Evolutionary conservation across 2,113 vertebrate species (phyloP).

Genomic region (Lathamus discolor): DNA sequence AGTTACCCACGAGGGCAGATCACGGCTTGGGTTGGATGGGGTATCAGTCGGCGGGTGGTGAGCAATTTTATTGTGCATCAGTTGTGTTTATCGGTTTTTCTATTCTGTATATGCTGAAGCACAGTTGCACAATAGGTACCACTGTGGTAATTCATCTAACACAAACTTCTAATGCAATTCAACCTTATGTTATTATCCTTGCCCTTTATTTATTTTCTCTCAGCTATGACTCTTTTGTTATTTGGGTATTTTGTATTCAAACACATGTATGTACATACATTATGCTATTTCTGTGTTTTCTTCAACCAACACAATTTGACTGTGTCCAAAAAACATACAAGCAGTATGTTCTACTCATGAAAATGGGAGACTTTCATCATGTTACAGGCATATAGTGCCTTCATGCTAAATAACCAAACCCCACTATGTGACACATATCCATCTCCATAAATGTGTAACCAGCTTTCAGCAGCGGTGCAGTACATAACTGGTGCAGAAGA

Average conservation of each 20-base stretch:
- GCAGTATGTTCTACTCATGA: neutral
- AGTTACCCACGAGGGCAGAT: neutral
- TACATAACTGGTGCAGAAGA: neutral
- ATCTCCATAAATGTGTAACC: neutral
- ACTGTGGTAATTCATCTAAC: neutral
- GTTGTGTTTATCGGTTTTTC: neutral
- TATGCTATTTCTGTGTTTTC: neutral
- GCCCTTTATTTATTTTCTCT: neutral
- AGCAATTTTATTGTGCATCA: neutral
- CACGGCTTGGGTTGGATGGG: neutral
- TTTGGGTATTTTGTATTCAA: neutral
- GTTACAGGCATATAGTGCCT: neutral
- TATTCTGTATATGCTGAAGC: neutral
- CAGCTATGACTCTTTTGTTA: neutral
- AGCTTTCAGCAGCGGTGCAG: neutral
- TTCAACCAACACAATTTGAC: neutral
- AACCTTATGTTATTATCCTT: neutral
- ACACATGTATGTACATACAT: neutral
- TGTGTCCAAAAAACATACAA: neutral
- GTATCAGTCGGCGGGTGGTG: neutral
- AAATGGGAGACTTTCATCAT: neutral
- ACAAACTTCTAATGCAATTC: neutral
- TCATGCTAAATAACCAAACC: neutral
- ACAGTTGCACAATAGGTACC: neutral
- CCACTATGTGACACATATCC: neutral